Evolutionary conservation across 1,140 invertebrate genomes (phyloP), one percentile per base, ranked within the genome.

Genomic region (Bombus breviceps): DNA sequence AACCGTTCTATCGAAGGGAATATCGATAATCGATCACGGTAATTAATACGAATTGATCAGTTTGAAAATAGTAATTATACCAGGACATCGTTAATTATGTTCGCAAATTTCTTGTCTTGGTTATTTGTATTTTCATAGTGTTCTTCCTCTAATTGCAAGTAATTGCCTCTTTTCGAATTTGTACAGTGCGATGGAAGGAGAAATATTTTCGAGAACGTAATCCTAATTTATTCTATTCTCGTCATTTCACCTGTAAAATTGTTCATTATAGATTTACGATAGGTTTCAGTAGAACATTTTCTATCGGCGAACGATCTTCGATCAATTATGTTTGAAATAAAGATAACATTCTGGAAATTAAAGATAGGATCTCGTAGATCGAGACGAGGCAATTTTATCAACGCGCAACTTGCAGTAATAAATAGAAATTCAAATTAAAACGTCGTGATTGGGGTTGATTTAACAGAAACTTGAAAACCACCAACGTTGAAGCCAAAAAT

Each of bases 11-110:
- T 83, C 78, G 39, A 43, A n/a, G 39, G 1, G 53, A 12, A 6
- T 84, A 84, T 84, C 66, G 75, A 32, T 79, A 79, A 84, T 84
- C 82, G 75, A 84, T 84, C 37, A 15, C 18, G 15, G 39, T 32
- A 72, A 84, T 79, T 84, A 84, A 79, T 83, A 72, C 53, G 39
- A 32, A n/a, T 66, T 8, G 39, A 47, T 64, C 22, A 15, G 28
- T 32, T 10, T 9, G 39, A 37, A 74, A 74, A 37, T 34, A 28
- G 25, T 62, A 8, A 66, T 47, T 43, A 47, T 25, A n/a, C 18
- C n/a, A 4, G 18, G 53, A 25, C 9, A 32, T 77, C 1, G 18
- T 53, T 41, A 64, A 77, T 64, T n/a, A 62, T 41, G n/a, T 41
- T 43, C 34, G 13, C 5, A 3, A 28, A 18, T 25, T 64, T 57